Conservation (phyloP, 2,888 invertebrate genomes). For the Atethmia centrago region DNA sequence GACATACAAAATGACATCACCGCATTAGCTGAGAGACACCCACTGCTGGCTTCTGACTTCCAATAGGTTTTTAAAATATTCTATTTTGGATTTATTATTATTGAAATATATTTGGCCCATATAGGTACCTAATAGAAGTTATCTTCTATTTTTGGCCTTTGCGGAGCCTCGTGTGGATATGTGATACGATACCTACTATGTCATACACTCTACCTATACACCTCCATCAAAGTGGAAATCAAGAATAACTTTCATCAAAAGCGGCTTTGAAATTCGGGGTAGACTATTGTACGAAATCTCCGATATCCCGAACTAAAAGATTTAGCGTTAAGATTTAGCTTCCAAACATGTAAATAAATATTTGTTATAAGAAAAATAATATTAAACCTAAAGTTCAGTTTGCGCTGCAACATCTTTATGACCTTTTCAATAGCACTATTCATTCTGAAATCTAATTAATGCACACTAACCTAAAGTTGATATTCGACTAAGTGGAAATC, state of each 20-base stretch:
- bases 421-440: not conserved
- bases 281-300: slow-evolving; percentile 28
- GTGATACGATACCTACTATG: not conserved
- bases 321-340: no score
- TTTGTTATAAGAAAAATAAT: not conserved
- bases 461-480: not conserved
- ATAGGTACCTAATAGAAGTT: not conserved
- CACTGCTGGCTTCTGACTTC: no score
- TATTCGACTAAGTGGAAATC: not conserved
- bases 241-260: slow-evolving; percentile 11
- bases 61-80: no score
- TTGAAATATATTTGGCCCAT: not conserved
- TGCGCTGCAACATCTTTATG: no score
- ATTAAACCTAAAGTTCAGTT: not conserved
- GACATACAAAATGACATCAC: not conserved
- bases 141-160: not conserved
- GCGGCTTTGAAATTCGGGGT: no score
- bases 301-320: slow-evolving; percentile 31
- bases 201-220: not conserved
- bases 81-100: no score
- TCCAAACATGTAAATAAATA: not conserved
- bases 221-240: slow-evolving; percentile 17
- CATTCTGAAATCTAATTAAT: not conserved
- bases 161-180: not conserved
- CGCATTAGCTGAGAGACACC: not conserved